Evolutionary conservation across 30 jellyfish, hydroid and myxozoan genomes (phyloP).

Genomic region (Chrysaora quinquecirrha): DNA sequence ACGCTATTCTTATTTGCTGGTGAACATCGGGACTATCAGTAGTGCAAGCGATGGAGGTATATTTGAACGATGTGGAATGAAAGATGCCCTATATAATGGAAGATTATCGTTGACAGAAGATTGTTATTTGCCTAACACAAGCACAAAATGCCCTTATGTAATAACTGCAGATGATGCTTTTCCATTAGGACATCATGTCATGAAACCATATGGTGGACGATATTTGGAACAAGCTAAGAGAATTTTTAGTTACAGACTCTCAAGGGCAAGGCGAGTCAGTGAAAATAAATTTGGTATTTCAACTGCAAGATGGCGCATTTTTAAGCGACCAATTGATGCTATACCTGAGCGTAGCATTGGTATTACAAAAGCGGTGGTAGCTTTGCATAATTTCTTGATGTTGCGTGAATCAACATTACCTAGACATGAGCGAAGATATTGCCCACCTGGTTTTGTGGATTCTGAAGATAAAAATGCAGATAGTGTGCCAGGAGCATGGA

Average conservation of each 20-base stretch:
- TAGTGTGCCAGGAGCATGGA: no score
- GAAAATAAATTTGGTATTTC: slow-evolving; percentile 78
- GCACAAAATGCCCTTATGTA: slow-evolving; percentile 47
- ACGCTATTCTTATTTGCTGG: slow-evolving; percentile 43
- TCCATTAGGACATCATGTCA: slow-evolving; percentile 58
- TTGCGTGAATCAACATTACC: slow-evolving; percentile 39
- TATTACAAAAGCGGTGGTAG: slow-evolving; percentile 70
- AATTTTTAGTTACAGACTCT: slow-evolving; percentile 60
- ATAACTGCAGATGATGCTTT: slow-evolving; percentile 78
- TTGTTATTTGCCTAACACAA: slow-evolving; percentile 31
- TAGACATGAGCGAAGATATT: slow-evolving; percentile 41
- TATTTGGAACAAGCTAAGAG: slow-evolving; percentile 49
- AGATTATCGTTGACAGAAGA: slow-evolving; percentile 26
- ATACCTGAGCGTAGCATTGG: slow-evolving; percentile 54
- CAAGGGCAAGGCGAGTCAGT: slow-evolving; percentile 76
- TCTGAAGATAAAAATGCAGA: no score
- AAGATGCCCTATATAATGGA: no score
- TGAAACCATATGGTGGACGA: slow-evolving; percentile 78
- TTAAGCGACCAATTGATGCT: slow-evolving; percentile 73
- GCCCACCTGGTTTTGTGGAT: slow-evolving; percentile 61
- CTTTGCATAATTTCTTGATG: slow-evolving; percentile 62
- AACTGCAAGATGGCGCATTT: slow-evolving; percentile 69
- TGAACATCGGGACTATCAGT: no score
- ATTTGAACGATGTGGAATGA: no score
- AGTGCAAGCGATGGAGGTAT: no score